Base-by-base conservation (phyloP, 1,140 invertebrate species). In the Ostrea edulis region DNA sequence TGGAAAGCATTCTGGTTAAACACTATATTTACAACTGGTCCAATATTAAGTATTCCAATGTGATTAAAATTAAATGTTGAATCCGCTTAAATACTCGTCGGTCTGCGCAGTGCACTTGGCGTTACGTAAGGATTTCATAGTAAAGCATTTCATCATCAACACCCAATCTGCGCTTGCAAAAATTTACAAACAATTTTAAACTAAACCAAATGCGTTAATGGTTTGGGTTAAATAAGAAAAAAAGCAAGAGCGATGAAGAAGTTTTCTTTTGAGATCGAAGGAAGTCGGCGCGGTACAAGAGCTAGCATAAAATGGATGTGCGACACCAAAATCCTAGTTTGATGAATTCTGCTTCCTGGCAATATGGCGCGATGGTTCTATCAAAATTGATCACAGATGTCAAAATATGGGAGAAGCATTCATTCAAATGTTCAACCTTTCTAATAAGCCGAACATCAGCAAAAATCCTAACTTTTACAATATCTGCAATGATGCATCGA, bases 331-430 rank as follows among this genome's bases (percentile, higher is more conserved):
- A 77, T 77, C 68, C 68, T 77, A 29, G 14, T 25, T 77, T 77
- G 68, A 77, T 77, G 68, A 77, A 77, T 20, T 77, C 68, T 14
- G 68, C 22, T 77, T 77, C 68, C 68, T 77, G 68, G 5, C 68
- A 35, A 25, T 35, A 14, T 77, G 68, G 68, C 68, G 25, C 14
- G 22, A 77, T 29, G 29, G 25, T 77, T 77, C 68, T 77, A 25
- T 22, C 25, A 11, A 77, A 77, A 77, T 77, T 77, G 68, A 77
- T 77, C 68, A 77, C 68, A 29, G 12, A 77, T 77, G 68, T 77
- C 68, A 77, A 77, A 25, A 77, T 22, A 77, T 29, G 29, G 68
- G 25, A 29, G 35, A 77, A 25, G 12, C 5, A 35, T 77, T 77
- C 68, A 25, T 77, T 77, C 68, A 77, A 35, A 29, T 77, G 22